A percentile compares a stretch with the other conserved stretches of the same genome.
phyloP scores from a whole-genome alignment of 2,113 vertebrate species.

The Neogobius melanostomus region DNA sequence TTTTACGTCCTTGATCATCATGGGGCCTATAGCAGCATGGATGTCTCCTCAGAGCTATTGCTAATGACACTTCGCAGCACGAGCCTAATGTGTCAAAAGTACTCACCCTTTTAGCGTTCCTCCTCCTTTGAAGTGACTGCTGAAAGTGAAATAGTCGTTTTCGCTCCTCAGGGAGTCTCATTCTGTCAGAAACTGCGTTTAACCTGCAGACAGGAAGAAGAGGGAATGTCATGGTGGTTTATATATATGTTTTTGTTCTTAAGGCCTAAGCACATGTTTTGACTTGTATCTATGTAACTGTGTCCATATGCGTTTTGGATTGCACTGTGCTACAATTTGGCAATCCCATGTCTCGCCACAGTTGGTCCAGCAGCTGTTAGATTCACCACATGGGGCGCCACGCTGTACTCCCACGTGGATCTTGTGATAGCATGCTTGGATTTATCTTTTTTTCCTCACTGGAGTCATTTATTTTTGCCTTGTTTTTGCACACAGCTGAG shows the following conservation, averaged over 20 bases:
- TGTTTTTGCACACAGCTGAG: slow-evolving; percentile 30
- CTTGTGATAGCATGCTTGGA: slow-evolving; percentile 13
- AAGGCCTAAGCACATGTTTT: slow-evolving; percentile 13
- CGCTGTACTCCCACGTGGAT: slow-evolving; percentile 25
- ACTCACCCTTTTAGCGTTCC: neutral
- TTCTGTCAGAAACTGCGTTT: slow-evolving; percentile 22
- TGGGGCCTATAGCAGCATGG: neutral
- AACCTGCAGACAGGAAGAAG: slow-evolving; percentile 31
- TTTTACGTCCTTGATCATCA: slow-evolving; percentile 5
- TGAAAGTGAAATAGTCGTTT: slow-evolving; percentile 10
- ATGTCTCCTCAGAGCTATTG: neutral
- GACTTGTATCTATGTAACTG: slow-evolving; percentile 6
- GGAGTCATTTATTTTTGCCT: slow-evolving; percentile 33
- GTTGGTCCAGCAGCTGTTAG: slow-evolving; percentile 66
- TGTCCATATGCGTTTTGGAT: slow-evolving; percentile 14
- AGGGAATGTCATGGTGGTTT: slow-evolving; percentile 23
- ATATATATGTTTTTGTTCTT: neutral
- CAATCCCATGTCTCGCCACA: slow-evolving; percentile 34
- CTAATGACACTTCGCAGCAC: neutral
- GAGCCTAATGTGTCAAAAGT: neutral
- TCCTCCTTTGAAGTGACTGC: slow-evolving; percentile 12
- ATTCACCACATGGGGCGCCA: slow-evolving; percentile 54
- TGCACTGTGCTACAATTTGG: slow-evolving; percentile 7
- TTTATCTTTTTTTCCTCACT: slow-evolving; percentile 32
- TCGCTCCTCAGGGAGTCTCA: slow-evolving; percentile 25